Conservation (phyloP, 1,140 invertebrate species). For the Zaprionus ornatus region DNA sequence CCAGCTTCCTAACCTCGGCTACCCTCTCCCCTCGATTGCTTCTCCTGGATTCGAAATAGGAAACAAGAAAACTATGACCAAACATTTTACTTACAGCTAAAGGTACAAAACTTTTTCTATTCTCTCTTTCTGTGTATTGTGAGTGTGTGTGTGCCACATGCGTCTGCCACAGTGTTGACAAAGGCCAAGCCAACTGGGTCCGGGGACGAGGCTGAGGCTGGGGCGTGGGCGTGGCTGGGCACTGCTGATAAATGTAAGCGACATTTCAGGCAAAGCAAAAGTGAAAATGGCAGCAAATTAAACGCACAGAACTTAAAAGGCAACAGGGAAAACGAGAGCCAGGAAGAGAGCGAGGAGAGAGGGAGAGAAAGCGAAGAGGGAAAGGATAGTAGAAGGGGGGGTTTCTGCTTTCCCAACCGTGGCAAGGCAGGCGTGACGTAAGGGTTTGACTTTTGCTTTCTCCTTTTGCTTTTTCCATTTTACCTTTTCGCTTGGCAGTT, state of each 20-base stretch:
- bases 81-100: conserved; percentile 67
- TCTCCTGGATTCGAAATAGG: neutral
- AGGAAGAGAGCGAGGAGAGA: neutral
- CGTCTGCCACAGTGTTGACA: conserved; percentile 67
- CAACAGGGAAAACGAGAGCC: conserved; percentile 3
- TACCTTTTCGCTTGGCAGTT: conserved; percentile 58
- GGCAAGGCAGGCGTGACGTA: neutral
- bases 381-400: neutral
- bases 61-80: conserved; percentile 57
- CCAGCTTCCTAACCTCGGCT: neutral
- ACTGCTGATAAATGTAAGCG: conserved; percentile 63
- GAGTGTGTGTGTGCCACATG: conserved; percentile 16
- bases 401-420: neutral
- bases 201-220: neutral
- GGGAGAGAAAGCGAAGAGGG: neutral
- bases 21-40: neutral
- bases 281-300: conserved; percentile 78
- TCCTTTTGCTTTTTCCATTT: neutral
- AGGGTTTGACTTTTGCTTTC: conserved; percentile 28
- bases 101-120: conserved; percentile 62
- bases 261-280: conserved; percentile 49
- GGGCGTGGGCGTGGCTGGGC: conserved; percentile 23
- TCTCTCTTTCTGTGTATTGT: conserved; percentile 9
- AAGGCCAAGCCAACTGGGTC: conserved; percentile 47
- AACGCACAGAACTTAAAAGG: conserved; percentile 69